phyloP scores from a whole-genome alignment of 92 coral and sea anemone species.

The Palythoa caribaeorum region DNA sequence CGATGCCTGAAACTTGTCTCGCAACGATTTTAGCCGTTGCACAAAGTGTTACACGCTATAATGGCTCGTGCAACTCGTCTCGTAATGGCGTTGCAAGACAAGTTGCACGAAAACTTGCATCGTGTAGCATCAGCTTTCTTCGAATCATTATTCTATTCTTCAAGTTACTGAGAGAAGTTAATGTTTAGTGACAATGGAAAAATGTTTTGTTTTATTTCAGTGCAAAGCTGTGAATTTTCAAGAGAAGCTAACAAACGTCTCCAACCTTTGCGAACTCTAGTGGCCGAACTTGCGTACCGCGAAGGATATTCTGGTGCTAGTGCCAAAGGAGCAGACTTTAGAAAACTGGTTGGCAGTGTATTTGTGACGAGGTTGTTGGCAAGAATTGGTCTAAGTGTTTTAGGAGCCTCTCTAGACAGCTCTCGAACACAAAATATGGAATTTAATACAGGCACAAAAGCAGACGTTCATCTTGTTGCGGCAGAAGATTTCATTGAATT shows the following conservation, averaged over 20 bases:
- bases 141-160: too few relatives aligned
- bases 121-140: too few relatives aligned
- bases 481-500: neutral
- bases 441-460: neutral
- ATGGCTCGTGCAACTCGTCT: too few relatives aligned
- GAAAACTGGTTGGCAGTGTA: neutral
- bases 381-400: slow-evolving; percentile 4
- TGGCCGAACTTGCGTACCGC: slow-evolving; percentile 16
- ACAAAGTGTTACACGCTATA: too few relatives aligned
- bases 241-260: neutral
- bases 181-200: neutral
- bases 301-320: neutral
- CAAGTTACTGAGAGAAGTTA: too few relatives aligned
- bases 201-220: neutral
- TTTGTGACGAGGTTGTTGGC: slow-evolving; percentile 16
- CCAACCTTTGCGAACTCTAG: slow-evolving; percentile 8
- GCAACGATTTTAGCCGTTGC: too few relatives aligned
- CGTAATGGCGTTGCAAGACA: too few relatives aligned
- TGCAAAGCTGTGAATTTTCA: slow-evolving; percentile 3
- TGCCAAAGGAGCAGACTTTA: neutral
- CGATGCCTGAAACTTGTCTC: too few relatives aligned
- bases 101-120: too few relatives aligned
- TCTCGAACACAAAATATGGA: neutral
- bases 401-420: neutral
- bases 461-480: neutral